These are phyloP conservation scores for Cryptophagus acutangulus DNA, from an alignment of 2,888 invertebrate species.

Conservation along the genomic window DNA sequence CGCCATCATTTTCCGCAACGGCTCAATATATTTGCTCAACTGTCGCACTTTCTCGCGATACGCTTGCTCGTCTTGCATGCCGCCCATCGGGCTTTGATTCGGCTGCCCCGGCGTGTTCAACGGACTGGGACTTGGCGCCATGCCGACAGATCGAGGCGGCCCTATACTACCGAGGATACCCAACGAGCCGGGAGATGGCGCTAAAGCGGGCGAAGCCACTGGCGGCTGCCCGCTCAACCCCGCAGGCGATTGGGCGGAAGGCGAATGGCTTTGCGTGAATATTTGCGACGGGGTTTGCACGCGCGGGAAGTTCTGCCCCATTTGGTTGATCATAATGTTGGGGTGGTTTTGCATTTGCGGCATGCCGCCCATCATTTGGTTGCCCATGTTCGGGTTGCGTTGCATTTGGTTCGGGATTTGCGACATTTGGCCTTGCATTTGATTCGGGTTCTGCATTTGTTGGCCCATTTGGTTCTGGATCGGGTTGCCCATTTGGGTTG, in stretches of 20 bases:
- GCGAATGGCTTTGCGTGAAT: slow-evolving; percentile 74
- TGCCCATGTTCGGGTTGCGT: slow-evolving; percentile 25
- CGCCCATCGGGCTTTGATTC: slow-evolving; percentile 61
- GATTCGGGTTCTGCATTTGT: slow-evolving; percentile 41
- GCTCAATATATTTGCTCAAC: slow-evolving; percentile 90
- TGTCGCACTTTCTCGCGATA: slow-evolving; percentile 92
- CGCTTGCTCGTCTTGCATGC: slow-evolving; percentile 76
- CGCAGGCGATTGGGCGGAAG: slow-evolving; percentile 68
- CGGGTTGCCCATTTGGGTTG: slow-evolving; percentile 38
- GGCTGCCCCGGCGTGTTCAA: slow-evolving; percentile 69
- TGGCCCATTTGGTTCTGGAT: slow-evolving; percentile 36
- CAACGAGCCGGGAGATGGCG: slow-evolving; percentile 63
- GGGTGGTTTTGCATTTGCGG: slow-evolving; percentile 20
- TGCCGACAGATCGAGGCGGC: slow-evolving; percentile 56
- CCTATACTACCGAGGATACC: slow-evolving; percentile 51
- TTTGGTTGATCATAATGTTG: background rate
- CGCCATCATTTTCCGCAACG: slow-evolving; percentile 84
- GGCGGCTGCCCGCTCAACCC: slow-evolving; percentile 45
- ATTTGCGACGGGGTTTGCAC: slow-evolving; percentile 72
- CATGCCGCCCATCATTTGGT: slow-evolving; percentile 34
- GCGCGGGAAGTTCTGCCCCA: slow-evolving; percentile 42
- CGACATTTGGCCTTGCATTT: slow-evolving; percentile 14
- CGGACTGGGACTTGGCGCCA: slow-evolving; percentile 78
- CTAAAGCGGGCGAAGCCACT: slow-evolving; percentile 64
- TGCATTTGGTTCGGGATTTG: slow-evolving; percentile 5